Conservation (phyloP, 1,140 invertebrate genomes). For the Zaprionus capensis region DNA sequence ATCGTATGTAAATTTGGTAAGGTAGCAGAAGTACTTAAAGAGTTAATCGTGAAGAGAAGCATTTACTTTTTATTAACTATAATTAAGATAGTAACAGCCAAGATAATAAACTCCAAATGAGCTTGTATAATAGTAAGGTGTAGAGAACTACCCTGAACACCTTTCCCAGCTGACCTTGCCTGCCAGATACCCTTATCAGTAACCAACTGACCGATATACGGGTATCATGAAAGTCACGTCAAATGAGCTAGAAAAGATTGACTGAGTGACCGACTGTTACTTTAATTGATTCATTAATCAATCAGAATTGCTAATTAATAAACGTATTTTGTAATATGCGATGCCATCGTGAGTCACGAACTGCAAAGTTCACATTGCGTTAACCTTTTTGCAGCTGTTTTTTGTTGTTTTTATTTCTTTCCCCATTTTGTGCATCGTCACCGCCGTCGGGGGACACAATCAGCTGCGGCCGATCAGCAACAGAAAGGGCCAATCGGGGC, state of each 20-base stretch:
- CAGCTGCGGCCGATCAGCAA: conserved; percentile 8
- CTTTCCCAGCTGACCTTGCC: background rate
- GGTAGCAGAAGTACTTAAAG: background rate
- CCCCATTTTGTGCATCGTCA: conserved; percentile 1
- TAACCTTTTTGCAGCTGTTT: background rate
- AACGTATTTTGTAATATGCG: background rate
- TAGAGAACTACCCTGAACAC: background rate
- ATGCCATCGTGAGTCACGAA: conserved; percentile 18
- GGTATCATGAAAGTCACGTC: background rate
- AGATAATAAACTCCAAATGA: background rate
- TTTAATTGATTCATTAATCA: background rate
- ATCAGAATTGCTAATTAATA: background rate
- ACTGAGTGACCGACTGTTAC: background rate
- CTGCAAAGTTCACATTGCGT: conserved; percentile 8
- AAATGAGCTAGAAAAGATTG: conserved; percentile 21
- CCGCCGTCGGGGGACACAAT: background rate
- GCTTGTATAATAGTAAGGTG: background rate
- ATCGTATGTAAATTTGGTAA: background rate
- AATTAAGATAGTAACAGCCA: background rate
- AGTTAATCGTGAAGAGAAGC: background rate
- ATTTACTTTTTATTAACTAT: background rate
- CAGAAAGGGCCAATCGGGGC: conserved; percentile 14
- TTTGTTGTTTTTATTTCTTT: background rate
- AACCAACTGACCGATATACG: background rate
- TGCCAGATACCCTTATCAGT: background rate